Percentiles rank a stretch among this genome's conserved stretches.
phyloP scores from a whole-genome alignment of 2,888 invertebrate species.

The Phragmatobia fuliginosa region DNA sequence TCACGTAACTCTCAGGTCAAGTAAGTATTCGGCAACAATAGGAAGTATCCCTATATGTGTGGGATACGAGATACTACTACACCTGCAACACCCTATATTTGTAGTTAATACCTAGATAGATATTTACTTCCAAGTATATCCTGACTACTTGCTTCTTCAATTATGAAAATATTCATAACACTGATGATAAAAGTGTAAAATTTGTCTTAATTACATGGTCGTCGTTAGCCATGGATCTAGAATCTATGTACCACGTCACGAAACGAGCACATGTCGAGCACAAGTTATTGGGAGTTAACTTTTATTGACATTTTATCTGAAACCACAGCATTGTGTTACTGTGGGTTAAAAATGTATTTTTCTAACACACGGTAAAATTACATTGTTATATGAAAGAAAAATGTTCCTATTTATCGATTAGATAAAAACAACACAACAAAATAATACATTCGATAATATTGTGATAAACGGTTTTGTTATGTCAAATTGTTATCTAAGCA shows the following conservation, averaged over 20 bases:
- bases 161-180: too few species aligned
- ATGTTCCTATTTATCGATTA: conserved; percentile 34
- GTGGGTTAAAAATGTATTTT: conserved; percentile 1
- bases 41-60: too few species aligned
- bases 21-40: too few species aligned
- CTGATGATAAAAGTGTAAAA: too few species aligned
- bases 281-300: conserved; percentile 33
- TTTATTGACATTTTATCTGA: conserved; percentile 13
- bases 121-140: too few species aligned
- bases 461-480: conserved; percentile 38
- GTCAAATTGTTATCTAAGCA: conserved; percentile 38
- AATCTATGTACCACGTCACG: conserved; percentile 58
- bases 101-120: neutral
- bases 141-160: neutral
- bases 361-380: neutral
- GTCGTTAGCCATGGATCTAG: neutral
- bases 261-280: conserved; percentile 54
- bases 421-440: conserved; percentile 29
- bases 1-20: too few species aligned
- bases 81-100: neutral
- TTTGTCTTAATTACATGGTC: too few species aligned
- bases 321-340: conserved; percentile 13
- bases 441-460: conserved; percentile 32
- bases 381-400: too few species aligned
- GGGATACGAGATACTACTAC: too few species aligned